Base-by-base conservation (phyloP, 37 sponge, comb jelly and placozoan species). In the Crambe crambe region DNA sequence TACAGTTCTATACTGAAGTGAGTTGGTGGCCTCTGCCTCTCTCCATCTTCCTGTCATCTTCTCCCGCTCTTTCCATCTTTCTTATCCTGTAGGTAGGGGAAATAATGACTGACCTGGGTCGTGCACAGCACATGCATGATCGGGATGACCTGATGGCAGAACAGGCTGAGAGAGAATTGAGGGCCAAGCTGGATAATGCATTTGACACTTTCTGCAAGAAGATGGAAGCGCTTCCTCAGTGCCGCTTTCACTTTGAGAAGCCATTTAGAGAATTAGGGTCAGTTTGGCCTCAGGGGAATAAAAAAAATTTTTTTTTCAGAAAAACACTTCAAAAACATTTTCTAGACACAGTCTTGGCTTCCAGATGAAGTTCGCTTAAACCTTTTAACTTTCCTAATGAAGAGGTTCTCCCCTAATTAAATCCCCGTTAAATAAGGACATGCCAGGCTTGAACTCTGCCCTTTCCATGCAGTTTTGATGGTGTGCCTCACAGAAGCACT, bases 1-100 rank as follows among this genome's bases (percentile, higher is more conserved):
- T 98, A 18, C 97, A 94, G 72, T 91, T 98, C 72, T 98, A 94
- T 83, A 94, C 99, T 32, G 99, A 98, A 69, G 94, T 96, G 42
- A 47, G 77, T 76, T 56, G 12, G 1, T 73, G 66, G 5, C 1
- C 20, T 67, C 37, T 77, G 31, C 3, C 10, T 58, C 62, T 35
- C 62, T 25, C 5, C 9, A 43, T 9, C 61, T 23, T 26, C 27
- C 26, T n/a, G 23, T 15, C 5, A 17, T 32, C 43, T 4, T 60
- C 4, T 60, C 61, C 61, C 25, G 26, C 6, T 6, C 4, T 18
- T 8, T 68, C 70, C 70, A 68, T 34, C 37, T 34, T 67, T n/a
- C n/a, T 68, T 44, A 31, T 72, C 71, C 58, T 65, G 29, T 42
- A 89, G 93, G 93, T 95, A 51, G 99, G 99, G 23, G 99, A 98